Percentiles rank a stretch among this genome's conserved stretches.
phyloP scores from a whole-genome alignment of 2,888 invertebrate species.

The Cheilosia vulpina region DNA sequence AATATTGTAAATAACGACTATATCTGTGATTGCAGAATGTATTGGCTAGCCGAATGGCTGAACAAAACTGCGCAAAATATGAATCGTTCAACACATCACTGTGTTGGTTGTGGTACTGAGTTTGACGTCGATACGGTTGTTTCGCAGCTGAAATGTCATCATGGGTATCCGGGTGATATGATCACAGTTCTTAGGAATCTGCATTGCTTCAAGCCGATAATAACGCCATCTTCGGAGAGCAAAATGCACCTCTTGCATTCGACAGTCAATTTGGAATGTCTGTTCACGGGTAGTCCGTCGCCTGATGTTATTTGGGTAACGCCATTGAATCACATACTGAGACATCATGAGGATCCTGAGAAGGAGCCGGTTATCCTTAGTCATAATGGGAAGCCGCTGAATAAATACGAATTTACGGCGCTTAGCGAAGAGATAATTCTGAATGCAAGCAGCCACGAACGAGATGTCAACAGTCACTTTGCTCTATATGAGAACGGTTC shows the following conservation, averaged over 20 bases:
- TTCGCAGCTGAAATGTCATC: constrained; percentile 87
- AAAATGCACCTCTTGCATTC: constrained; percentile 87
- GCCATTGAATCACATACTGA: constrained; percentile 88
- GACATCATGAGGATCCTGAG: constrained; percentile 90
- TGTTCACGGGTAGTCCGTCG: constrained; percentile 89
- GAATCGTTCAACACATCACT: constrained; percentile 31
- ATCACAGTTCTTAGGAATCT: constrained; percentile 88
- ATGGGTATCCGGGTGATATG: constrained; percentile 89
- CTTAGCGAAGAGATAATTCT: constrained; percentile 79
- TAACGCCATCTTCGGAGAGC: constrained; percentile 86
- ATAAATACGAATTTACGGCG: constrained; percentile 80
- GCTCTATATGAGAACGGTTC: constrained; percentile 90
- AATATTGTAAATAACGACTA: constrained; percentile 90
- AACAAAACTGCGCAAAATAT: constrained; percentile 77
- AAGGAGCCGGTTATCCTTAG: constrained; percentile 81
- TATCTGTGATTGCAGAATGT: constrained; percentile 94
- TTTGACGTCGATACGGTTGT: constrained; percentile 80
- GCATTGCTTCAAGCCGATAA: constrained; percentile 88
- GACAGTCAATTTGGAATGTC: constrained; percentile 90
- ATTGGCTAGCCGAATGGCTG: constrained; percentile 89
- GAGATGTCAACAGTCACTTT: constrained; percentile 78
- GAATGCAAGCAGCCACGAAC: constrained; percentile 78
- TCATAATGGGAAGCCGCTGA: constrained; percentile 79
- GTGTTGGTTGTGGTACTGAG: constrained; percentile 59
- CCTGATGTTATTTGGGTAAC: constrained; percentile 95